Base-by-base conservation (phyloP, 2,888 invertebrate species). In the Amaurobius ferox region DNA sequence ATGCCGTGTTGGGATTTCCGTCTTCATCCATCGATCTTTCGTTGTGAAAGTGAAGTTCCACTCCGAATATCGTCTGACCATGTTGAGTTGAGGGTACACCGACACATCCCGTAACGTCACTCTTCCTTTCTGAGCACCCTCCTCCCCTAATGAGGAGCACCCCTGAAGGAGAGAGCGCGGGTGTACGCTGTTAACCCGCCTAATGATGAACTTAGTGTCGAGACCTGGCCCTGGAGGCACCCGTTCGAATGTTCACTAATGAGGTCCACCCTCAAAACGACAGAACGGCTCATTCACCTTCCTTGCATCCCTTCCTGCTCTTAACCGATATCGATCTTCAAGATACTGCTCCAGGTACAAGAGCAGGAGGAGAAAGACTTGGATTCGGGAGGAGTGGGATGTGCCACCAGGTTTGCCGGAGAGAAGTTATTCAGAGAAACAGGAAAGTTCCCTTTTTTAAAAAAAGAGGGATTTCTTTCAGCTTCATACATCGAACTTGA, bases 201-300 rank as follows among this genome's bases (percentile, higher is more conserved):
- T 81, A 81, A 81, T 81, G 81, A 81, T 55, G 81, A 74, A 70
- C 81, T 81, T 81, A 81, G 81, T 76, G 74, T 81, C 74, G 81
- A 61, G 74, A 68, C 48, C 61, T 74, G 73, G 67, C 80, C 74
- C 68, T n/a, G 40, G 68, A 67, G 48, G 16, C 39, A 30, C 48
- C 32, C 23, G 62, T 39, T 61, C 70, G 61, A 61, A 66, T 23
- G 16, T 39, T 66, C 80, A 39, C 80, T 80, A 81, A 81, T 81
- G 81, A 81, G 81, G 81, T 28, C 61, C 39, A 55, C 55, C 55
- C 55, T 23, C 35, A 5, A 7, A 7, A 7, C 35, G n/a, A 5
- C 9, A 5, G 35, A n/a, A n/a, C n/a, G 6, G 9, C 35, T 9
- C 5, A 35, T 7, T 7, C 35, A 9, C 5, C 35, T 35, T 35